Base-by-base conservation (phyloP, 1,140 invertebrate species). In the Psilanteris sp. region DNA sequence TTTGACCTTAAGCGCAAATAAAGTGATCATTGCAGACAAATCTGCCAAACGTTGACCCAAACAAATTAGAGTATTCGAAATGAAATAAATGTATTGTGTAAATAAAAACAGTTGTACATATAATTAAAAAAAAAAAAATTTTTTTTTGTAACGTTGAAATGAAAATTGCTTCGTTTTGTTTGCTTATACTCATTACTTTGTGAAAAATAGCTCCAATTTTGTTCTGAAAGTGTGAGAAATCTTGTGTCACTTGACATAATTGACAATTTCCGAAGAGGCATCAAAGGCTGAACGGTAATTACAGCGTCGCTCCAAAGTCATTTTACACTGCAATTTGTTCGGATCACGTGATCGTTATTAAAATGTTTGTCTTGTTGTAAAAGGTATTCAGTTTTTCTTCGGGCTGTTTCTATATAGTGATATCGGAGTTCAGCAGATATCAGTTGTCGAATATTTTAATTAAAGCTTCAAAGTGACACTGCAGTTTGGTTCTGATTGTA, bases 341-440 rank as follows among this genome's bases (percentile, higher is more conserved):
- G 44, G 41, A 24, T 52, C 62, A 48, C 43, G 57, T 75, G 72
- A 37, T 59, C 54, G 36, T 61, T 52, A 59, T 67, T 66, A 74
- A 74, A 54, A 64, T 54, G 15, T 34, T 27, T 10, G 27, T 50
- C 44, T 39, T 20, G 11, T 13, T 37, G 29, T 4, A 24, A 22
- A 54, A 20, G 4, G 44, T 13, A 16, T 3, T 44, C 44, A 27
- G 32, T 29, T 29, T 27, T 2, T 34, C 10, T 16, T 50, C 18
- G 18, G 18, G 2, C 5, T 5, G 18, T 20, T 20, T 20, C 18
- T n/a, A n/a, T n/a, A n/a, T n/a, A n/a, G n/a, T n/a, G n/a, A 20
- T 20, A 3, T 20, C 5, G 18, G 18, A 5, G 5, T 20, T 20
- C 18, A 20, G 18, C 18, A 20, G 18, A 20, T 3, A 20, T 20